Evolutionary conservation across 37 sponge, comb jelly and placozoan species (phyloP), one percentile per base, ranked within the genome.

Genomic region (Tethya wilhelma): DNA sequence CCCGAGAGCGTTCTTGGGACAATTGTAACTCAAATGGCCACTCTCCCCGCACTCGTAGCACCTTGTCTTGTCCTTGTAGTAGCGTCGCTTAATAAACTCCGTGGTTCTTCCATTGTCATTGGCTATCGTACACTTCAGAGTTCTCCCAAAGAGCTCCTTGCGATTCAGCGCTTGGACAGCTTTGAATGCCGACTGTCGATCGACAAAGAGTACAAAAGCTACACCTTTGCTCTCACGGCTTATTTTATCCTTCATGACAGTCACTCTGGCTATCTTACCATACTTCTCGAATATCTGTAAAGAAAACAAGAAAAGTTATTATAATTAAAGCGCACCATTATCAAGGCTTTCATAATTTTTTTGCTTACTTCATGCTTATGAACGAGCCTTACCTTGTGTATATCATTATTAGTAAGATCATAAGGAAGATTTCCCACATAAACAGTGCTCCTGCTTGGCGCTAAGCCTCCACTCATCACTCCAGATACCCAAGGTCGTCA

Each of bases 31-130:
- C 77, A 97, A 77, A 62, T 97, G 98, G n/a, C 98, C 98, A 45
- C 33, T 43, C 78, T 92, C 96, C 33, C 98, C 96, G 87, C 98
- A 97, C 77, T 97, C 96, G 69, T 84, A 97, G 72, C 98, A 97
- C 43, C 67, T 71, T 11, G 78, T 59, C 73, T 97, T 97, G 84
- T 97, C 93, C 66, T 80, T 83, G 74, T 97, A 97, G 22, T 63
- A 69, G 45, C 83, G 86, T 6, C 98, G 69, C 28, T 79, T 82
- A 68, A 97, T 97, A 58, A 94, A 97, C 66, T 97, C 98, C 3
- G 89, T 8, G 14, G 98, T 67, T 44, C 98, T 75, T 0, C 98
- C 98, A 57, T 97, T 97, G 58, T 97, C 98, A 28, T 77, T 69
- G 38, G 98, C 98, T 32, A 97, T 90, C 64, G 86, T 83, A 64